Percentiles rank a stretch among this genome's conserved stretches.
These are phyloP conservation scores for Gymnorhina tibicen DNA, from an alignment of 2,113 vertebrate species.

Conservation along the genomic window DNA sequence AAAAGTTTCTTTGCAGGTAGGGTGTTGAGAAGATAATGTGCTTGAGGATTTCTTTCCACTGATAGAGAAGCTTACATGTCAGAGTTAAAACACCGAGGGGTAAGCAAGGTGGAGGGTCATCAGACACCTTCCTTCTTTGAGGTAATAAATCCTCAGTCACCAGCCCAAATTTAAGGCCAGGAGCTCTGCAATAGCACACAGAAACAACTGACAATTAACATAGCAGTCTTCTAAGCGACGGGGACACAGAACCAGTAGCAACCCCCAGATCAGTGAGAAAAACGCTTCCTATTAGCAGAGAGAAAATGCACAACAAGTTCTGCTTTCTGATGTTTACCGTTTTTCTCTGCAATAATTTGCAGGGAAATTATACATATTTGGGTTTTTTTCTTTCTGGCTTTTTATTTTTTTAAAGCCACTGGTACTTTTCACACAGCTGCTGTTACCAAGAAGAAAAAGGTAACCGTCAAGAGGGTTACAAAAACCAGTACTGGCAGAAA, in stretches of 20 bases:
- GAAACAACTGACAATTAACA: conserved; percentile 30
- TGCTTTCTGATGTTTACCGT: not conserved
- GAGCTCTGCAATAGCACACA: not conserved
- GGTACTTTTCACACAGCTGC: conserved; percentile 30
- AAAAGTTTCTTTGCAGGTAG: conserved; percentile 42
- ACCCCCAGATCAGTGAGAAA: not conserved
- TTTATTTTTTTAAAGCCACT: not conserved
- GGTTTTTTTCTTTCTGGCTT: not conserved
- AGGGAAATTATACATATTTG: not conserved
- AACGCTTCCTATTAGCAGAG: not conserved
- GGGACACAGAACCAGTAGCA: conserved; percentile 1
- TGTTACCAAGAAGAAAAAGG: conserved; percentile 38
- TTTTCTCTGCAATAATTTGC: not conserved
- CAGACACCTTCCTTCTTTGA: not conserved
- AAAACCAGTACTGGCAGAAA: conserved; percentile 12
- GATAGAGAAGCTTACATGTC: not conserved
- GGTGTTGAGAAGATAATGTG: not conserved
- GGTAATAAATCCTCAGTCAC: not conserved
- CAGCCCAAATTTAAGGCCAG: not conserved
- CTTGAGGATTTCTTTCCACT: not conserved
- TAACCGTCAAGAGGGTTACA: not conserved
- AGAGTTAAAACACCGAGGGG: not conserved
- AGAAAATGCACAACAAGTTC: conserved; percentile 14
- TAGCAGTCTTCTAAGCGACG: not conserved
- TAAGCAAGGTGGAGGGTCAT: not conserved